phyloP scores from a whole-genome alignment of 2,888 invertebrate species.

The Litoditis marina region DNA sequence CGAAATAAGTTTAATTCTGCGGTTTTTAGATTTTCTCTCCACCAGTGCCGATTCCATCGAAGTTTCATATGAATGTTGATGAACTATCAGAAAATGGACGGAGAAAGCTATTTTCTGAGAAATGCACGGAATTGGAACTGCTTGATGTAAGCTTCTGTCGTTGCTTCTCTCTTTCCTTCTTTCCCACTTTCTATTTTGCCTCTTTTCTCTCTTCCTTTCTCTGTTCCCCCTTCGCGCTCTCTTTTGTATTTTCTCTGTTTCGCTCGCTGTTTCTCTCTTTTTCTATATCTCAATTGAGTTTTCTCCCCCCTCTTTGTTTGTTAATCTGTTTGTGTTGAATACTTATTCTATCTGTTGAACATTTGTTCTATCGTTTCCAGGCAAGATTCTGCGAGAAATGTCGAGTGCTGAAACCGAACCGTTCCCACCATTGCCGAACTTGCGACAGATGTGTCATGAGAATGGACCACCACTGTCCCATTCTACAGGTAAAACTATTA shows the following conservation, averaged over 20 bases:
- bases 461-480: conserved; percentile 47
- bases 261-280: too few relatives aligned
- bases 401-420: conserved; percentile 28
- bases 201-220: not conserved
- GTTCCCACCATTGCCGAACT: conserved; percentile 35
- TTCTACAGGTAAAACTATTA: conserved; percentile 36
- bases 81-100: too few relatives aligned
- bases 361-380: not conserved
- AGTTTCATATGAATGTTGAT: too few relatives aligned
- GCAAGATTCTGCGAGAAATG: conserved; percentile 26
- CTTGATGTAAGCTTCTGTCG: too few relatives aligned
- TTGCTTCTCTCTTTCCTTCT: not conserved
- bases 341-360: not conserved
- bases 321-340: not conserved
- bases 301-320: not conserved
- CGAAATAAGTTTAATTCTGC: too few relatives aligned
- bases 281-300: not conserved
- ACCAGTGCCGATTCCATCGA: conserved; percentile 7
- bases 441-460: conserved; percentile 33
- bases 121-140: too few relatives aligned
- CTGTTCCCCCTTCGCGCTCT: not conserved
- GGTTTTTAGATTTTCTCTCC: conserved; percentile 15
- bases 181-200: not conserved
- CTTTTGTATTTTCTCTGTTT: not conserved
- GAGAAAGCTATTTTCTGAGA: too few relatives aligned